These are phyloP conservation scores for Mechanitis messenoides DNA, from an alignment of 2,888 invertebrate species.

Conservation along the genomic window DNA sequence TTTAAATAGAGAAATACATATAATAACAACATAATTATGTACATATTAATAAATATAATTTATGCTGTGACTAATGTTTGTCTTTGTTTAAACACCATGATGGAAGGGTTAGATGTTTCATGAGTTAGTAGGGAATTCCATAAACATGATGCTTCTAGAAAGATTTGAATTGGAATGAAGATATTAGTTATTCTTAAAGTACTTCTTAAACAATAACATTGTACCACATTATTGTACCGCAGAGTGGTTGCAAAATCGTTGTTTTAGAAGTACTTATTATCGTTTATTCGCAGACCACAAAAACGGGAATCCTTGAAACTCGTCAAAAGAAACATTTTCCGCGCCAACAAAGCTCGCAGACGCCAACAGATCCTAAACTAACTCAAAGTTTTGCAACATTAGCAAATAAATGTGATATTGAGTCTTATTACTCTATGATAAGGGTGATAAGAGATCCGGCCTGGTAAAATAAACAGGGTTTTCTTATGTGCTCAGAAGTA, in stretches of 20 bases:
- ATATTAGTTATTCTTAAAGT: too few species aligned
- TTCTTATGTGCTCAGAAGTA: slow-evolving; percentile 42
- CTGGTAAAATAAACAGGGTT: slow-evolving; percentile 39
- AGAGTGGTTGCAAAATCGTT: background rate
- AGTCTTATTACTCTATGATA: slow-evolving; percentile 33
- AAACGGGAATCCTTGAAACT: slow-evolving; percentile 12
- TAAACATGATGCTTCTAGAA: too few species aligned
- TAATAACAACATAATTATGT: too few species aligned
- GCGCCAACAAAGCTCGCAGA: slow-evolving; percentile 14
- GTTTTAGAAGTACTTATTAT: slow-evolving; percentile 3
- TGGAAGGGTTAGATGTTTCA: too few species aligned
- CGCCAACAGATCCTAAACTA: slow-evolving; percentile 46
- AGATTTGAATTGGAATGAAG: too few species aligned
- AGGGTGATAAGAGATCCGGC: slow-evolving; percentile 25
- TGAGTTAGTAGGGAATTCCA: too few species aligned
- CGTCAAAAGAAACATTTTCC: slow-evolving; percentile 21
- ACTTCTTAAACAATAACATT: background rate
- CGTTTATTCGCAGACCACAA: background rate
- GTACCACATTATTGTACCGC: too few species aligned
- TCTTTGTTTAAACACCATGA: too few species aligned
- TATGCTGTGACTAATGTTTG: too few species aligned
- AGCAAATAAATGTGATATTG: slow-evolving; percentile 16
- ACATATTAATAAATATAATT: too few species aligned
- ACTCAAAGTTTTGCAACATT: slow-evolving; percentile 37
- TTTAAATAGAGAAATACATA: too few species aligned